Evolutionary conservation across 1,140 invertebrate species (phyloP).

Genomic region (Drosophila pruinosa): DNA sequence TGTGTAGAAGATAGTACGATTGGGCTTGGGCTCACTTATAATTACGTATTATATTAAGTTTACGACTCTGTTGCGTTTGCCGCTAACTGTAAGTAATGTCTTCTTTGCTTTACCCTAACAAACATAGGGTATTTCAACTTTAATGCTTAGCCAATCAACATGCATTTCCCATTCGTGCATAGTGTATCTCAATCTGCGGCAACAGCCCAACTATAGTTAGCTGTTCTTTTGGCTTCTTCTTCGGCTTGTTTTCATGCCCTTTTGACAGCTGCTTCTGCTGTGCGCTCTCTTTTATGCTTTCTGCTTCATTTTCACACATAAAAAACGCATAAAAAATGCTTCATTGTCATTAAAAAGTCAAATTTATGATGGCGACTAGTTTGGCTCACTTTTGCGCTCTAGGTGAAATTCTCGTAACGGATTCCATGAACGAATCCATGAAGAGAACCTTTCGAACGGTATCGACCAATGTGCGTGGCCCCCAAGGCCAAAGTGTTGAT

Average conservation of each 20-base stretch:
- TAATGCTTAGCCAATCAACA: neutral
- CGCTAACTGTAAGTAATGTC: slow-evolving; percentile 53
- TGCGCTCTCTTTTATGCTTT: slow-evolving; percentile 43
- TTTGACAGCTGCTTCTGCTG: slow-evolving; percentile 21
- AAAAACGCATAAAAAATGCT: slow-evolving; percentile 69
- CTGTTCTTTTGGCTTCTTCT: slow-evolving; percentile 41
- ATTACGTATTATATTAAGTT: slow-evolving; percentile 68
- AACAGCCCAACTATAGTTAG: neutral
- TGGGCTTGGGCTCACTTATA: slow-evolving; percentile 31
- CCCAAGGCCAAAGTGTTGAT: slow-evolving; percentile 10
- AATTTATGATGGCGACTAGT: slow-evolving; percentile 61
- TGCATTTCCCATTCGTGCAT: neutral
- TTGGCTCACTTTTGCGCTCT: slow-evolving; percentile 46
- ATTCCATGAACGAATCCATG: slow-evolving; percentile 2
- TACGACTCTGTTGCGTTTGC: slow-evolving; percentile 31
- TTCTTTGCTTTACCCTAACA: slow-evolving; percentile 17
- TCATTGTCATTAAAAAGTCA: slow-evolving; percentile 78
- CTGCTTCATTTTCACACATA: slow-evolving; percentile 76
- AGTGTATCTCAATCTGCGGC: slow-evolving; percentile 6
- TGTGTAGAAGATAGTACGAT: neutral
- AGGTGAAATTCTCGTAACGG: slow-evolving; percentile 70
- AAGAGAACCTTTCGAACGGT: slow-evolving; percentile 54
- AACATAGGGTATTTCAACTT: neutral
- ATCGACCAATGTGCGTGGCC: slow-evolving; percentile 40
- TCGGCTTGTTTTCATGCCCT: slow-evolving; percentile 40